phyloP scores from a whole-genome alignment of 35 echinoderm and acorn worm genomes.

The Ophioderma brevispina region DNA sequence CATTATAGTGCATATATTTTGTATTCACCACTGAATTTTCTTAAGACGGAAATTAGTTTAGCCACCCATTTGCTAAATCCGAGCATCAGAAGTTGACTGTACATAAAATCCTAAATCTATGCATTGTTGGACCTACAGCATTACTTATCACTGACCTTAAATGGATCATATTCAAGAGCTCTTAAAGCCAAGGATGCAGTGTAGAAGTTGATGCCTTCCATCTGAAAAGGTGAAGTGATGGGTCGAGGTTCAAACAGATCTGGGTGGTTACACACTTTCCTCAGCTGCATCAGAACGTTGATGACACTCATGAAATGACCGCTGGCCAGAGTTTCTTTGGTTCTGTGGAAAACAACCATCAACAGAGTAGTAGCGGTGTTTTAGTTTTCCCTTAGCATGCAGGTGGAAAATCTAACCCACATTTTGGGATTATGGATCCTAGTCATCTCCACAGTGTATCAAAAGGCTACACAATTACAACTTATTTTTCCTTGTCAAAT shows the following conservation, averaged over 20 bases:
- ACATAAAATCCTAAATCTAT: no score
- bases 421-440: not conserved
- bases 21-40: no score
- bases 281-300: slow-evolving; percentile 98
- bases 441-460: no score
- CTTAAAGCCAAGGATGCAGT: slow-evolving; percentile 76
- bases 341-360: slow-evolving; percentile 50
- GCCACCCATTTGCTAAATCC: no score
- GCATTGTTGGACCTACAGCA: not conserved
- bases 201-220: slow-evolving; percentile 81
- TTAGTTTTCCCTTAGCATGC: not conserved
- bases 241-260: slow-evolving; percentile 92
- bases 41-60: no score
- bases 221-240: slow-evolving; percentile 78
- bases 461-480: not conserved
- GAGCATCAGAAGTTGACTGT: no score
- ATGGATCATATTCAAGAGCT: slow-evolving; percentile 85
- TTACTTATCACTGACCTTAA: slow-evolving; percentile 58
- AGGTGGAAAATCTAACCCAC: not conserved
- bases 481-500: not conserved
- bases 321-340: slow-evolving; percentile 88
- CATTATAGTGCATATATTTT: no score
- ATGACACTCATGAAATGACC: slow-evolving; percentile 99
- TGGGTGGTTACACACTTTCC: slow-evolving; percentile 98
- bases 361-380: no score